These are phyloP conservation scores for Macropus fuliginosus DNA, from an alignment of 2,797 vertebrate genomes.

Conservation along the genomic window DNA sequence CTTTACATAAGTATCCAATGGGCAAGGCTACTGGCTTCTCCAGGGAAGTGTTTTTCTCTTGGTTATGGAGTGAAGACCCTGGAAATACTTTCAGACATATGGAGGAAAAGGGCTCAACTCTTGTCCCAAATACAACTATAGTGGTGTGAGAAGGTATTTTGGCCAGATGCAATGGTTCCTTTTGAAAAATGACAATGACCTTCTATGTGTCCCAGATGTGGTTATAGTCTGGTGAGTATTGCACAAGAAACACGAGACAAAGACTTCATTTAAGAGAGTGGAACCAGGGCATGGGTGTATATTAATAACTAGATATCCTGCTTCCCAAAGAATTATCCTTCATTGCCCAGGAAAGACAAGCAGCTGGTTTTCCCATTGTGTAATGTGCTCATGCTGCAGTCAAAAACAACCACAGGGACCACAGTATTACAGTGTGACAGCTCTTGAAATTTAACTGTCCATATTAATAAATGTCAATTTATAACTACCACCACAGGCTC, in stretches of 20 bases:
- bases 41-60: not conserved
- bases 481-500: constrained; percentile 36
- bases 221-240: constrained; percentile 67
- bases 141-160: constrained; percentile 31
- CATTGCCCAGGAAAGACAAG: constrained; percentile 70
- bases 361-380: constrained; percentile 69
- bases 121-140: constrained; percentile 31
- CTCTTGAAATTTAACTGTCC: constrained; percentile 71
- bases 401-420: constrained; percentile 71
- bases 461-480: constrained; percentile 65
- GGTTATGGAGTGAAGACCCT: not conserved
- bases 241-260: constrained; percentile 72
- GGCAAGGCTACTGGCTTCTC: not conserved
- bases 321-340: constrained; percentile 68
- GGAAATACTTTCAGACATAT: constrained; percentile 57
- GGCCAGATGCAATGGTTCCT: constrained; percentile 42
- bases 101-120: constrained; percentile 17
- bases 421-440: constrained; percentile 68
- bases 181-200: constrained; percentile 54
- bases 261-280: constrained; percentile 68
- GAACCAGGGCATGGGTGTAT: constrained; percentile 67
- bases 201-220: constrained; percentile 73
- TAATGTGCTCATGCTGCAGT: constrained; percentile 57
- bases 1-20: constrained; percentile 8
- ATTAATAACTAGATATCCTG: constrained; percentile 75